Percentiles rank a stretch among this genome's conserved stretches.
These are phyloP conservation scores for Parambassis ranga DNA, from an alignment of 2,797 vertebrate species.

Conservation along the genomic window DNA sequence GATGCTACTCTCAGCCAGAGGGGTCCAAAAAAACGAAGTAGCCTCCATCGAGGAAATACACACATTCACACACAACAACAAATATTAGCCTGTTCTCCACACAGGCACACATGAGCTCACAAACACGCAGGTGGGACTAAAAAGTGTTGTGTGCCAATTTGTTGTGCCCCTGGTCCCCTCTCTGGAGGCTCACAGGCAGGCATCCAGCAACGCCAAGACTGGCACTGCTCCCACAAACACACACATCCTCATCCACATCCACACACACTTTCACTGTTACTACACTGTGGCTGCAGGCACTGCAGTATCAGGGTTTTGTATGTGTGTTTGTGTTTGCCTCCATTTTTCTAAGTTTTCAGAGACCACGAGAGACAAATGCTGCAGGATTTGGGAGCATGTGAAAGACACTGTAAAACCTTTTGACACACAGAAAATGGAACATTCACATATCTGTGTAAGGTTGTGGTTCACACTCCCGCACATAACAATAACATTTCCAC, in stretches of 20 bases:
- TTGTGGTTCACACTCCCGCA: conserved; percentile 28
- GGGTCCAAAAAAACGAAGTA: conserved; percentile 45
- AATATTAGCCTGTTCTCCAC: conserved; percentile 33
- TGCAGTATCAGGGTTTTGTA: conserved; percentile 28
- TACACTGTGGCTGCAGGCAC: conserved; percentile 51
- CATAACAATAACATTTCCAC: conserved; percentile 1
- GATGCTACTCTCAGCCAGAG: conserved; percentile 66
- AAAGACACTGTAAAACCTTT: conserved; percentile 43
- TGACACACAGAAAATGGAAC: conserved; percentile 38
- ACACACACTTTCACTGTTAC: conserved; percentile 24
- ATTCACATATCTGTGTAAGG: conserved; percentile 28
- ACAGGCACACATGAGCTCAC: conserved; percentile 47
- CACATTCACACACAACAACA: conserved; percentile 16
- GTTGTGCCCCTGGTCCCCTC: conserved; percentile 74
- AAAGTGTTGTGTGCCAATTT: conserved; percentile 73
- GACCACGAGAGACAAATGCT: conserved; percentile 60
- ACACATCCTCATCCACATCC: conserved; percentile 29
- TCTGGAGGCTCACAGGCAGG: conserved; percentile 65
- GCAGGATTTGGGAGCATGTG: conserved; percentile 57
- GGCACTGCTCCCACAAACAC: conserved; percentile 68
- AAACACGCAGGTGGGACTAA: conserved; percentile 72
- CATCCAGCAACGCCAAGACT: conserved; percentile 72
- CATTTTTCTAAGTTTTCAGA: conserved; percentile 59
- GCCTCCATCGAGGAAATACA: conserved; percentile 25
- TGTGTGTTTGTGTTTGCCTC: conserved; percentile 24